These are phyloP conservation scores for Periplaneta americana DNA, from an alignment of 1,140 invertebrate genomes.

Conservation along the genomic window DNA sequence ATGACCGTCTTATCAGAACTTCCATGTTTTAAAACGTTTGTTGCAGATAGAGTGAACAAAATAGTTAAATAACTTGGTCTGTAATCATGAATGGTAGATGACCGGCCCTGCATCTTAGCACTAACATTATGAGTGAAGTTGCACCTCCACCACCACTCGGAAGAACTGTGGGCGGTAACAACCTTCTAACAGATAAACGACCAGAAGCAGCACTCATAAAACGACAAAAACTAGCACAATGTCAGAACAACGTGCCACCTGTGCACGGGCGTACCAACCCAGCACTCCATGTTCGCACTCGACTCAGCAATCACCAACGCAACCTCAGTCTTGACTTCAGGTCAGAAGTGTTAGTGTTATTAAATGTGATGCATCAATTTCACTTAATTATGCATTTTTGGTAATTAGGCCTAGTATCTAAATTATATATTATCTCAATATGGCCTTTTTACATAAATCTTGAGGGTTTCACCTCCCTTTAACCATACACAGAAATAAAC, in stretches of 20 bases:
- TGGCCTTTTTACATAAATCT: too few species aligned
- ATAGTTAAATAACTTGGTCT: not conserved
- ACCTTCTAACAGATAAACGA: constrained; percentile 10
- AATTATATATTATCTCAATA: too few species aligned
- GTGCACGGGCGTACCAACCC: constrained; percentile 51
- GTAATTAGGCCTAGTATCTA: too few species aligned
- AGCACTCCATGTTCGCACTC: constrained; percentile 43
- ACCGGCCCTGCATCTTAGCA: not conserved
- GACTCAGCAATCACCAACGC: constrained; percentile 66
- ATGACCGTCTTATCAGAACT: too few species aligned
- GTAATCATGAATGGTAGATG: constrained; percentile 9
- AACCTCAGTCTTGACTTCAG: constrained; percentile 72
- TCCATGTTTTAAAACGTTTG: too few species aligned
- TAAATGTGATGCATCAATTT: too few species aligned
- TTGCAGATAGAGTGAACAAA: not conserved
- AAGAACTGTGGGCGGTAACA: not conserved
- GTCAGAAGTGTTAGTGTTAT: too few species aligned
- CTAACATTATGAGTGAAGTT: constrained; percentile 26
- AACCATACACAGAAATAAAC: too few species aligned
- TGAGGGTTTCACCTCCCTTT: too few species aligned
- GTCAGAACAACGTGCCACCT: constrained; percentile 38
- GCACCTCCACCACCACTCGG: constrained; percentile 14
- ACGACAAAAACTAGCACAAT: constrained; percentile 19
- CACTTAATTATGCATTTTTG: too few species aligned
- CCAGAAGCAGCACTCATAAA: constrained; percentile 19